Conservation (phyloP, 2,888 invertebrate species). For the Torymus auratus region DNA sequence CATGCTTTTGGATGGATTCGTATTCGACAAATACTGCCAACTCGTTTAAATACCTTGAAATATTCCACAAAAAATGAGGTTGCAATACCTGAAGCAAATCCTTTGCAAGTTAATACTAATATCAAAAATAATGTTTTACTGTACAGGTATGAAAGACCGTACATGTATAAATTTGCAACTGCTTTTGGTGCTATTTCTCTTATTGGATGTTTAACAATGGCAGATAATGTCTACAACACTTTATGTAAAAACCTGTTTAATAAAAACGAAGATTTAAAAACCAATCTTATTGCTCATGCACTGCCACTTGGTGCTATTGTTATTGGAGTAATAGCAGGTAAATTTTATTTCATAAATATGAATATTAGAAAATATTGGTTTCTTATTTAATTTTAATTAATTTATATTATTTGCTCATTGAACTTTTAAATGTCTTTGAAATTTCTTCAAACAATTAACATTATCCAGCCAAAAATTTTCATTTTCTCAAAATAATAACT, state of each 20-base stretch:
- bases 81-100: neutral
- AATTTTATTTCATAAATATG: neutral
- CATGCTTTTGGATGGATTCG: neutral
- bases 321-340: constrained; percentile 47
- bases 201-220: constrained; percentile 47
- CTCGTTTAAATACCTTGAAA: constrained; percentile 5
- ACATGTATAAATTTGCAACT: constrained; percentile 19
- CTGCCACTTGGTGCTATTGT: constrained; percentile 29
- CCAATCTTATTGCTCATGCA: constrained; percentile 26
- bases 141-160: constrained; percentile 55
- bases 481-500: neutral
- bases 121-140: constrained; percentile 58
- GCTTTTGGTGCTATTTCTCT: constrained; percentile 34
- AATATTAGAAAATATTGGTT: no score
- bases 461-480: no score
- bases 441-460: neutral
- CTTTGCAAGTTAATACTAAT: constrained; percentile 46
- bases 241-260: constrained; percentile 47
- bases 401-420: no score
- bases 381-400: no score
- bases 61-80: neutral
- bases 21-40: neutral
- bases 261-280: neutral
- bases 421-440: constrained; percentile 9
- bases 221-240: constrained; percentile 49